These are phyloP conservation scores for Staurois parvus DNA, from an alignment of 2,797 vertebrate species.

Conservation along the genomic window DNA sequence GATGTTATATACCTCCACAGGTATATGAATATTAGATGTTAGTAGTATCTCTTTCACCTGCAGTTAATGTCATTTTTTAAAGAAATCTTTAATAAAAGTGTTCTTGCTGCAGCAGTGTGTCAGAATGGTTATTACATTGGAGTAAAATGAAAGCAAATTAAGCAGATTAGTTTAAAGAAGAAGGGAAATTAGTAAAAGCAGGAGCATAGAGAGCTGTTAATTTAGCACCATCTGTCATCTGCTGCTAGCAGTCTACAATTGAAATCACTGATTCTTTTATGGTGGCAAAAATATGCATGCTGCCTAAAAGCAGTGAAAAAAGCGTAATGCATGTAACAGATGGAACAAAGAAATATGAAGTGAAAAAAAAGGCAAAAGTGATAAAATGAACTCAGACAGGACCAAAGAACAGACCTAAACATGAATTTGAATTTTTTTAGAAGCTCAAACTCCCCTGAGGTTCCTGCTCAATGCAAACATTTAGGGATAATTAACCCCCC, in stretches of 20 bases:
- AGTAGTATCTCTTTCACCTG: neutral
- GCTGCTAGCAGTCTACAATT: neutral
- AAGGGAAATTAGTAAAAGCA: neutral
- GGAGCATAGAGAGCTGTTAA: neutral
- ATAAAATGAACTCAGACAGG: neutral
- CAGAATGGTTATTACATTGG: neutral
- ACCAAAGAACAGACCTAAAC: neutral
- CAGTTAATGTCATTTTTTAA: too few species aligned
- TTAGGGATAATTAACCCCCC: too few species aligned
- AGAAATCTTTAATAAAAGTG: neutral
- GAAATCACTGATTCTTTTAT: neutral
- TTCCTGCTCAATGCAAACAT: too few species aligned
- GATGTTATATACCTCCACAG: neutral
- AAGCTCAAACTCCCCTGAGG: too few species aligned
- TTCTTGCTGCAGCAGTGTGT: neutral
- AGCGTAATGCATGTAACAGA: neutral
- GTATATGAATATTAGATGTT: neutral
- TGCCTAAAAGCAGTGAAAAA: neutral
- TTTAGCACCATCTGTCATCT: slow-evolving; percentile 4
- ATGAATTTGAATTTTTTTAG: neutral
- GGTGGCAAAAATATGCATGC: neutral
- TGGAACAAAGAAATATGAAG: neutral
- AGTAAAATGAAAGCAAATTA: neutral
- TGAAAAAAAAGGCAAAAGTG: neutral
- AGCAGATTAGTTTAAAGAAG: neutral